Base-by-base conservation (phyloP, 2,113 vertebrate species). In the Rhynchomys soricoides region DNA sequence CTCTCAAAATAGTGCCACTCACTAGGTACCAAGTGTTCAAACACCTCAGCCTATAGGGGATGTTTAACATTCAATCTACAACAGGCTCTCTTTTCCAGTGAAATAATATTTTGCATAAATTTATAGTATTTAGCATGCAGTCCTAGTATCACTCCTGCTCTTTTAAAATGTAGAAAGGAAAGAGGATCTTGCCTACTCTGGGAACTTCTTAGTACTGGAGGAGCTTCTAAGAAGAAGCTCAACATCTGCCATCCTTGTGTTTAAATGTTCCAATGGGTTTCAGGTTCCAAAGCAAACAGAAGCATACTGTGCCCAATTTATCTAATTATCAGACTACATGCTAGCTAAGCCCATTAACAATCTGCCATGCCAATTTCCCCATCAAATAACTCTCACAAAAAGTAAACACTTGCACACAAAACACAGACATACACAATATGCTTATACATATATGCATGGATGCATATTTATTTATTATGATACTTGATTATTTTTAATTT, bases 201-300 rank as follows among this genome's bases (percentile, higher is more conserved):
- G 29, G 3, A 21, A 50, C 5, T 77, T 52, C 77, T 52, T 26
- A 70, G 10, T 13, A 48, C 43, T 1, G 3, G 37, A 17, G 8
- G 1, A 92, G 79, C 40, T 94, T 93, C 59, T 91, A 73, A 64
- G 85, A 93, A 48, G 64, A 64, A 8, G 15, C 74, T 92, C 85
- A 59, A 71, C n/a, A 95, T 43, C 73, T 94, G n/a, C 4, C 29
- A 3, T 86, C 43, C n/a, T 68, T 55, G 19, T 86, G 31, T 91
- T 94, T 73, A 50, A 87, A 87, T n/a, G 34, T 7, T 90, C 96
- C 73, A 9, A 59, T 68, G 95, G 91, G 95, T 86, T 85, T 17
- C 26, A 86, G 66, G n/a, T 95, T 90, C 57, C 78, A 95, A 87
- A 83, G 77, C 45, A 82, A 81, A 93, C 73, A 95, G 34, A 81